These are phyloP conservation scores for Buphagus erythrorhynchus DNA, from an alignment of 2,797 vertebrate genomes.

Conservation along the genomic window DNA sequence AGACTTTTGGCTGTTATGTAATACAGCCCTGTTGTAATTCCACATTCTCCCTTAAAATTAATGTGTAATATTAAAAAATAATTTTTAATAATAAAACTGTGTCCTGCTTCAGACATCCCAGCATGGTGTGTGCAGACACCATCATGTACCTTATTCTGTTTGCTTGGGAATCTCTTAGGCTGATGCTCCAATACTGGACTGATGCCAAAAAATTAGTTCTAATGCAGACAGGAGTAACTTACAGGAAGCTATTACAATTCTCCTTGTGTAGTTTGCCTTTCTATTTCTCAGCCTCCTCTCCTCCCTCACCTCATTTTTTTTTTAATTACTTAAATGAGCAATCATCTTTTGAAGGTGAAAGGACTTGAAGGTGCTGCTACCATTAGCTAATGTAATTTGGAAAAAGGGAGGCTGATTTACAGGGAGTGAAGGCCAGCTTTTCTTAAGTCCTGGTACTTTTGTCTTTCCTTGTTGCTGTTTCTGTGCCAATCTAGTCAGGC, in stretches of 20 bases:
- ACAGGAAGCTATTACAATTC: constrained; percentile 37
- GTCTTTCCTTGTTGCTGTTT: background rate
- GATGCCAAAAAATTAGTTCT: background rate
- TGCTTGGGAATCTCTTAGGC: background rate
- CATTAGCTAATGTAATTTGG: constrained; percentile 63
- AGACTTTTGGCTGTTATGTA: background rate
- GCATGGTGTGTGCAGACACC: background rate
- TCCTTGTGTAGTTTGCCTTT: background rate
- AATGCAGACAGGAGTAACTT: background rate
- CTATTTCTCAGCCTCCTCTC: background rate
- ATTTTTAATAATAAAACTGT: background rate
- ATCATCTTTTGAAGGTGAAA: constrained; percentile 46
- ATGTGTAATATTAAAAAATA: background rate
- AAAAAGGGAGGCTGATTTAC: background rate
- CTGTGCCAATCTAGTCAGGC: background rate
- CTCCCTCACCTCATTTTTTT: background rate
- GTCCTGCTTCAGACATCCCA: background rate
- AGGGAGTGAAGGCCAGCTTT: background rate
- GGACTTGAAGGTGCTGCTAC: background rate
- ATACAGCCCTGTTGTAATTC: background rate
- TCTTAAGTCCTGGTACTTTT: background rate
- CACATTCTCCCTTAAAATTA: background rate
- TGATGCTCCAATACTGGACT: background rate
- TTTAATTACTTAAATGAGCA: constrained; percentile 36
- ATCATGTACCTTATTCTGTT: background rate